These are phyloP conservation scores for Tupaia chinensis DNA, from an alignment of 2,113 vertebrate species.

Conservation along the genomic window DNA sequence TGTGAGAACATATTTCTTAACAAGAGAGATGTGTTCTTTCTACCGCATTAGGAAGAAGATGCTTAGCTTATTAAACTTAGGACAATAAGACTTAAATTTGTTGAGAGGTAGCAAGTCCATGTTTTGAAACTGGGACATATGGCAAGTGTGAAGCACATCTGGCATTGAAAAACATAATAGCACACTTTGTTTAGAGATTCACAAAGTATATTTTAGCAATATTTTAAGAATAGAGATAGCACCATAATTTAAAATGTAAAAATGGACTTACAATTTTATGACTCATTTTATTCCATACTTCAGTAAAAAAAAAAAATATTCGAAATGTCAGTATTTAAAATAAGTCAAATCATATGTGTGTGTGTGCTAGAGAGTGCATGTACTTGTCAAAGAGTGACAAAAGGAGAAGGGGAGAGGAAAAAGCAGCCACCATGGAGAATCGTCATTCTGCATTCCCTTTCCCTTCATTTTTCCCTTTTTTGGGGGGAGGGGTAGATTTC, in stretches of 20 bases:
- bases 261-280: not conserved
- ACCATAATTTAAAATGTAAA: slow-evolving; percentile 6
- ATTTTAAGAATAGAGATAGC: not conserved
- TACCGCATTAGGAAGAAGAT: not conserved
- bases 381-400: no score
- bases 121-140: slow-evolving; percentile 52
- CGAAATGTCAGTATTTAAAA: slow-evolving; percentile 36
- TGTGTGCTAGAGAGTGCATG: no score
- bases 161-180: not conserved
- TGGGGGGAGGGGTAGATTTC: no score
- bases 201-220: not conserved
- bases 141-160: not conserved
- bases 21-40: slow-evolving; percentile 16
- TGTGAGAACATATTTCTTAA: slow-evolving; percentile 52
- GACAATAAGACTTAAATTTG: slow-evolving; percentile 25
- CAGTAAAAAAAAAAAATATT: not conserved
- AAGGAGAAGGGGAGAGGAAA: no score
- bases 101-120: not conserved
- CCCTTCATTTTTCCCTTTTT: no score
- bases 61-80: slow-evolving; percentile 17
- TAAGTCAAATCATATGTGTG: not conserved
- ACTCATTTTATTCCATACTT: not conserved
- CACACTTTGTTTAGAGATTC: not conserved
- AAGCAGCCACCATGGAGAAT: no score
- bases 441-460: no score